Evolutionary conservation across 2,797 vertebrate species (phyloP).

Genomic region (Scolopax bukidnonensis): DNA sequence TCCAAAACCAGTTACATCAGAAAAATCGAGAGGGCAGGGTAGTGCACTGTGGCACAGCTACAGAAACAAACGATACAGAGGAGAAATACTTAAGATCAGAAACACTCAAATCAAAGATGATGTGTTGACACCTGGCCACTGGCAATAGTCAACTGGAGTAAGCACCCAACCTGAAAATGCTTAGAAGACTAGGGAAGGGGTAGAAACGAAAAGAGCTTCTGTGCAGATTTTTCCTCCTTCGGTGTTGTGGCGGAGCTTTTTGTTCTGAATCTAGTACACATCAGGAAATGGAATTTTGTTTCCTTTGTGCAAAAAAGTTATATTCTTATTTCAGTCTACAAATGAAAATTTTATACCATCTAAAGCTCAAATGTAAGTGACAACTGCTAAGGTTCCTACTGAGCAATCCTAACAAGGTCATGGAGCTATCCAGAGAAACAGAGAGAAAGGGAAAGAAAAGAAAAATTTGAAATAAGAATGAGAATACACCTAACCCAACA

Average conservation of each 20-base stretch:
- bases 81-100: background rate
- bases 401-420: background rate
- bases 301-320: background rate
- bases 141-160: background rate
- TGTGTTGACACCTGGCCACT: background rate
- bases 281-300: background rate
- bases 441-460: background rate
- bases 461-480: background rate
- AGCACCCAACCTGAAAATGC: background rate
- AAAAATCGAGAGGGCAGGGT: background rate
- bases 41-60: background rate
- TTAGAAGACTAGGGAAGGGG: background rate
- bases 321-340: background rate
- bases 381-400: background rate
- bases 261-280: background rate
- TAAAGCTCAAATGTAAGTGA: background rate
- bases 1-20: background rate
- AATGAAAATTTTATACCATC: background rate
- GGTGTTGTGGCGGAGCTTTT: background rate
- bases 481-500: background rate
- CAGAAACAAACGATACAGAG: background rate
- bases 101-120: background rate
- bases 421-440: background rate
- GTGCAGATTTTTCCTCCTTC: rapidly evolving
- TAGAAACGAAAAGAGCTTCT: background rate